These are phyloP conservation scores for Opisthocomus hoazin DNA, from an alignment of 2,113 vertebrate genomes.

Conservation along the genomic window DNA sequence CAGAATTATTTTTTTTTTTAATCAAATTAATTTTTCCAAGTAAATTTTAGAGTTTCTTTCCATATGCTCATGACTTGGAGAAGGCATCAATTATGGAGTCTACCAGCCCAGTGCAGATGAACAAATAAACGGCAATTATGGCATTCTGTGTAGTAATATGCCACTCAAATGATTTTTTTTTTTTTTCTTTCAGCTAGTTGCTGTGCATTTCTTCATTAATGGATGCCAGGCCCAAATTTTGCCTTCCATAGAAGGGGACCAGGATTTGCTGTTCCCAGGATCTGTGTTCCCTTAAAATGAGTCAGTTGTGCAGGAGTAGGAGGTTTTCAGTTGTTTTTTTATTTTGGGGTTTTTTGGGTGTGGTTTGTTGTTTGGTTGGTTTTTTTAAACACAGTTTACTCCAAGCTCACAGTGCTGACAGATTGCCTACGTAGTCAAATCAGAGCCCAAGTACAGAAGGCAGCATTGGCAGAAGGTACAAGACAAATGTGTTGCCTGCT, in stretches of 20 bases:
- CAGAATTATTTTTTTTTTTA: not conserved
- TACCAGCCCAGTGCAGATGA: not conserved
- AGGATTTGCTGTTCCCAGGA: not conserved
- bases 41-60: not conserved
- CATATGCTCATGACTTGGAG: not conserved
- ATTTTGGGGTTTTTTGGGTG: no score
- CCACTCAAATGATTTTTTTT: not conserved
- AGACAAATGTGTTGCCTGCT: rapidly evolving
- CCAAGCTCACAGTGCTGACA: not conserved
- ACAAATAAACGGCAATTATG: not conserved
- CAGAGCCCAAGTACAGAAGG: not conserved
- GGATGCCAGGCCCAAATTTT: not conserved
- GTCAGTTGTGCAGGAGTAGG: not conserved
- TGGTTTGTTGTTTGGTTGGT: no score
- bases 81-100: not conserved
- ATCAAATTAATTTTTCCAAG: not conserved
- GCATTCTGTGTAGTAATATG: not conserved
- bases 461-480: not conserved
- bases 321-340: no score
- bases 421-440: not conserved
- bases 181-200: not conserved
- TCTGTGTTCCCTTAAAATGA: not conserved
- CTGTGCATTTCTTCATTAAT: conserved; percentile 28
- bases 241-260: not conserved
- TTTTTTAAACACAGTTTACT: not conserved